phyloP scores from a whole-genome alignment of 2,797 vertebrate species.

The Hypotaenidia okinawae region DNA sequence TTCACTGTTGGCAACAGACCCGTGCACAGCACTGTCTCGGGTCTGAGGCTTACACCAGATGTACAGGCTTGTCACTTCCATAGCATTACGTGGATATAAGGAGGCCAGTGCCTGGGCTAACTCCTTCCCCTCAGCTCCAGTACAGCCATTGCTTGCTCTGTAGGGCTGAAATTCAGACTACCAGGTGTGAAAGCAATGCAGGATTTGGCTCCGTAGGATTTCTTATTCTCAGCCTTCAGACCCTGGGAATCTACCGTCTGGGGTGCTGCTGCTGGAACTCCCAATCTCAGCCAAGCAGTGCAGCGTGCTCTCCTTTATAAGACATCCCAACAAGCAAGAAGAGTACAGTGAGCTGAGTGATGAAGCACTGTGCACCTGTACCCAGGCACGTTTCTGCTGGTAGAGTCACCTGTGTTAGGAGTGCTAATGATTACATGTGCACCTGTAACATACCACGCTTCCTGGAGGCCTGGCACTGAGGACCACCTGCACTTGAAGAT shows the following conservation, averaged over 20 bases:
- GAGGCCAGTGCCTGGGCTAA: neutral
- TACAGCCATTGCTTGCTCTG: fast-evolving
- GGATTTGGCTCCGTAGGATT: neutral
- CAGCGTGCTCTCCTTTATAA: fast-evolving
- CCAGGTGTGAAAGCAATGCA: fast-evolving
- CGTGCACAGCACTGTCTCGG: neutral
- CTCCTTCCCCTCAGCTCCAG: neutral
- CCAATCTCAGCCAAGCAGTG: neutral
- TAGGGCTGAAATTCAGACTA: neutral
- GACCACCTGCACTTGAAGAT: neutral
- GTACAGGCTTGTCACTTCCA: neutral
- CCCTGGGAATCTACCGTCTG: neutral
- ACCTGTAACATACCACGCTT: neutral
- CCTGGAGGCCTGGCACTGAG: neutral
- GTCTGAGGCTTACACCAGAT: neutral
- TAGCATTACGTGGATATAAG: neutral
- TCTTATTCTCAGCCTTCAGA: neutral
- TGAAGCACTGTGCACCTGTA: neutral
- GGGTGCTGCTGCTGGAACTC: neutral
- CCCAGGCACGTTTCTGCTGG: neutral
- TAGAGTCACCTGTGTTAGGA: neutral
- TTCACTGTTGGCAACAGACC: neutral
- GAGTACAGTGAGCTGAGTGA: fast-evolving
- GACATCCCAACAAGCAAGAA: neutral
- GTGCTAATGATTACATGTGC: fast-evolving